Evolutionary conservation across 2,888 invertebrate species (phyloP).

Genomic region (Diadegma fenestrale): DNA sequence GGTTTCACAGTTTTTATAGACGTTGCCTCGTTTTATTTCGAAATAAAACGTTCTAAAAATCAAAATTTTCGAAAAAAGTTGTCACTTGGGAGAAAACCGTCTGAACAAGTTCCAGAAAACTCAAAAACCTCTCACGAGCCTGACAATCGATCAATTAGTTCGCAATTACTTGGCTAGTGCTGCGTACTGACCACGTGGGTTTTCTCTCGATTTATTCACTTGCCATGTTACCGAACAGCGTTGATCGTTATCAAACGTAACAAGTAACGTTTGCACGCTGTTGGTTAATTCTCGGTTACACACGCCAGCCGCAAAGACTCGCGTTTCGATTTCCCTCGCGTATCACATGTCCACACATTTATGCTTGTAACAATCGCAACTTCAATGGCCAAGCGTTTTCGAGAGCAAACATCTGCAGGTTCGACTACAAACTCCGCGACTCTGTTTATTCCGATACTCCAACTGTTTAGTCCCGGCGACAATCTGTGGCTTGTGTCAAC

Average conservation of each 20-base stretch:
- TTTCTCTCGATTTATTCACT: neutral
- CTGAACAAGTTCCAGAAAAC: neutral
- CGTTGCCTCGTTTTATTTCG: no score
- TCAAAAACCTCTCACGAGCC: neutral
- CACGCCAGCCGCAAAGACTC: conserved; percentile 11
- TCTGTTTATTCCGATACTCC: conserved; percentile 23
- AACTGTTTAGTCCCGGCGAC: conserved; percentile 11
- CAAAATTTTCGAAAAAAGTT: no score
- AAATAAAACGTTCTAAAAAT: no score
- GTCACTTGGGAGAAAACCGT: no score
- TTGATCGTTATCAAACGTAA: neutral
- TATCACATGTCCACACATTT: conserved; percentile 27
- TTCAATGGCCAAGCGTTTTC: conserved; percentile 20
- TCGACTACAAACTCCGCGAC: conserved; percentile 4
- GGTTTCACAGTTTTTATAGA: no score
- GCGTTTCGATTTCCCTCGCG: neutral
- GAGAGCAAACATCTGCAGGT: conserved; percentile 15
- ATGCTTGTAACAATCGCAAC: conserved; percentile 27
- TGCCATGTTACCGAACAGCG: neutral
- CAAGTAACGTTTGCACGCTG: neutral
- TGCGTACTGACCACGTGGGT: neutral
- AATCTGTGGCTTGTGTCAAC: conserved; percentile 11
- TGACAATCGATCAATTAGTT: neutral
- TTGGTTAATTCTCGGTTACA: conserved; percentile 23
- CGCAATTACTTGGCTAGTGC: neutral